phyloP scores from a whole-genome alignment of 2,888 invertebrate genomes.

The Eudasyphora cyanicolor region DNA sequence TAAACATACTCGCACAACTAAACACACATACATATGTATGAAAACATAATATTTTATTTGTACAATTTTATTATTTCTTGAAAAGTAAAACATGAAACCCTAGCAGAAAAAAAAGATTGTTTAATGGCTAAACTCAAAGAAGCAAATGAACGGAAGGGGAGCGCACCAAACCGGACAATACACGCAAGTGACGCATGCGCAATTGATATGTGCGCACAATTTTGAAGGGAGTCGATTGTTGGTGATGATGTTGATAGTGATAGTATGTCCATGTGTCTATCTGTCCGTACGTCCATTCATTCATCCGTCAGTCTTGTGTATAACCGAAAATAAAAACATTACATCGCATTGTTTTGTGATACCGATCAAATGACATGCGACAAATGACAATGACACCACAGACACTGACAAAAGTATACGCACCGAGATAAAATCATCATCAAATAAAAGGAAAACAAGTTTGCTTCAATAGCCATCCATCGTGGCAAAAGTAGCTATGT shows the following conservation, averaged over 20 bases:
- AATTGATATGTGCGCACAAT: constrained; percentile 19
- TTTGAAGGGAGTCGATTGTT: neutral
- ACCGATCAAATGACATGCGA: constrained; percentile 33
- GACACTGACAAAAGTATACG: neutral
- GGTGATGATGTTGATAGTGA: neutral
- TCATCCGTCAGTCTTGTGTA: neutral
- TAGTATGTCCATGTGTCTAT: neutral
- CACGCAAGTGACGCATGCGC: constrained; percentile 54
- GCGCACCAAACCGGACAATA: neutral
- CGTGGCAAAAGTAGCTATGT: too few relatives aligned
- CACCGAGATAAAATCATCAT: neutral
- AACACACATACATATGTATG: neutral
- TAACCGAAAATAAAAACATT: constrained; percentile 12
- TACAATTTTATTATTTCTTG: neutral
- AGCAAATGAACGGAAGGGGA: neutral
- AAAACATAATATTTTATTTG: too few relatives aligned
- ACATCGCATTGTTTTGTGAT: constrained; percentile 10
- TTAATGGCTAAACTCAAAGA: neutral
- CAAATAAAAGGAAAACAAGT: too few relatives aligned
- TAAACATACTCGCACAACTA: too few relatives aligned
- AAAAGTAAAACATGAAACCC: neutral
- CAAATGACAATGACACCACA: constrained; percentile 13
- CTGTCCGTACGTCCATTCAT: too few relatives aligned
- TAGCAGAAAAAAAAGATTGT: neutral
- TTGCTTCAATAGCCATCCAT: too few relatives aligned